Evolutionary conservation across 2,888 invertebrate genomes (phyloP).

Genomic region (Cephus sareptanus): DNA sequence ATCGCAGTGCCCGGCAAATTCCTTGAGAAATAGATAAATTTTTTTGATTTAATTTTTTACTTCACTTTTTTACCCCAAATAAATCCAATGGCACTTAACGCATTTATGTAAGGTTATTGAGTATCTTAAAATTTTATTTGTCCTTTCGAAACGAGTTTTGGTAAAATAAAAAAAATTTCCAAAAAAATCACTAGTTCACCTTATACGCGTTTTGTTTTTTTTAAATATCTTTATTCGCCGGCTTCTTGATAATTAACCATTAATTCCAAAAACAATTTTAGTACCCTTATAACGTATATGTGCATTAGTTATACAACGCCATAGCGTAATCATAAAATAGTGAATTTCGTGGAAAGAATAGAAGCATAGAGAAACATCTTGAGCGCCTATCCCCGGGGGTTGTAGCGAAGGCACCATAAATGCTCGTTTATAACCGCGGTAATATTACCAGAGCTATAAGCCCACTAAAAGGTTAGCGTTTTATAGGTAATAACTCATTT

Average conservation of each 20-base stretch:
- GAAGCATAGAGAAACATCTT: slow-evolving; percentile 1
- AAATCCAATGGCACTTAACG: not conserved
- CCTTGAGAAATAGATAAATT: not conserved
- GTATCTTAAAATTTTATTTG: not conserved
- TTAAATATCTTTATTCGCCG: not conserved
- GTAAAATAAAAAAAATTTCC: too few species aligned
- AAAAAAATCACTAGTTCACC: not conserved
- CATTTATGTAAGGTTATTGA: not conserved
- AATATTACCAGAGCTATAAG: slow-evolving; percentile 52
- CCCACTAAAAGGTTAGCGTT: slow-evolving; percentile 51
- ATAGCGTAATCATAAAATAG: slow-evolving; percentile 45
- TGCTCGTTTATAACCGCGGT: slow-evolving; percentile 56
- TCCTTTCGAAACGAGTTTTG: not conserved
- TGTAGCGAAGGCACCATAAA: slow-evolving; percentile 44
- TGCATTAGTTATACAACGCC: not conserved
- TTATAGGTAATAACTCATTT: slow-evolving; percentile 60
- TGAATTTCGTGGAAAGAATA: slow-evolving; percentile 41
- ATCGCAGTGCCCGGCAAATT: slow-evolving; percentile 20
- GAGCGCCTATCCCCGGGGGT: slow-evolving; percentile 4
- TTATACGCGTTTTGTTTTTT: not conserved
- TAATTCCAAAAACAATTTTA: not conserved
- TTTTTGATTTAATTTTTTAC: not conserved
- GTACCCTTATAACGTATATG: not conserved
- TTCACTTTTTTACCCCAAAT: not conserved
- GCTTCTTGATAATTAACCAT: not conserved